phyloP scores from a whole-genome alignment of 2,113 vertebrate genomes.

The Sterrhoptilus dennistouni region DNA sequence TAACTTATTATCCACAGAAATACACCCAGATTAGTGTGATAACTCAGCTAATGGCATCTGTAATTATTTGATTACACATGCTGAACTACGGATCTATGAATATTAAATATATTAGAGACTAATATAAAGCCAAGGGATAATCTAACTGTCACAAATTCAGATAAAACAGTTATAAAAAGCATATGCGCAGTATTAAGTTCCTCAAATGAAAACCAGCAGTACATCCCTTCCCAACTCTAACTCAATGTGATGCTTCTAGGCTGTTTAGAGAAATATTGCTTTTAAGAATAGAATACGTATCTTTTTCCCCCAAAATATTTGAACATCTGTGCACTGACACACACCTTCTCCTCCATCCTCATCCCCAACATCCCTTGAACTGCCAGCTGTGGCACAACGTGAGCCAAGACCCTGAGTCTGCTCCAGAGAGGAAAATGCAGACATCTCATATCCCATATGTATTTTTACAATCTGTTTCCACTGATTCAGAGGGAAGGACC shows the following conservation, averaged over 20 bases:
- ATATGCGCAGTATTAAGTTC: not conserved
- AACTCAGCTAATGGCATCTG: constrained; percentile 3
- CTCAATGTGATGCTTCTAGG: not conserved
- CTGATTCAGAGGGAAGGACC: not conserved
- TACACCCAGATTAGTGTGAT: not conserved
- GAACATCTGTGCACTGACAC: not conserved
- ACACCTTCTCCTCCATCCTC: not conserved
- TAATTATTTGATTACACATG: constrained; percentile 37
- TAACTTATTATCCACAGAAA: constrained; percentile 2
- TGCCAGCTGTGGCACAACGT: not conserved
- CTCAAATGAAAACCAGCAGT: not conserved
- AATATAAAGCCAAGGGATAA: constrained; percentile 3
- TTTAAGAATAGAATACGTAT: not conserved
- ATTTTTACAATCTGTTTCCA: not conserved
- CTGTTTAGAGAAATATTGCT: not conserved
- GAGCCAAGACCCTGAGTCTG: not conserved
- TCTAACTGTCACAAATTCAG: not conserved
- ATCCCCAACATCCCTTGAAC: not conserved
- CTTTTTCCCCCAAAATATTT: not conserved
- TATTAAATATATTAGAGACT: not conserved
- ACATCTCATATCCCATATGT: not conserved
- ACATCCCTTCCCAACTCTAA: not conserved
- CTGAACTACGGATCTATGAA: not conserved
- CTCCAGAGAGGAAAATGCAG: not conserved
- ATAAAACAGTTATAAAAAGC: not conserved